Conservation (phyloP, 2,113 vertebrate genomes). For the Genyomyrus donnyi region DNA sequence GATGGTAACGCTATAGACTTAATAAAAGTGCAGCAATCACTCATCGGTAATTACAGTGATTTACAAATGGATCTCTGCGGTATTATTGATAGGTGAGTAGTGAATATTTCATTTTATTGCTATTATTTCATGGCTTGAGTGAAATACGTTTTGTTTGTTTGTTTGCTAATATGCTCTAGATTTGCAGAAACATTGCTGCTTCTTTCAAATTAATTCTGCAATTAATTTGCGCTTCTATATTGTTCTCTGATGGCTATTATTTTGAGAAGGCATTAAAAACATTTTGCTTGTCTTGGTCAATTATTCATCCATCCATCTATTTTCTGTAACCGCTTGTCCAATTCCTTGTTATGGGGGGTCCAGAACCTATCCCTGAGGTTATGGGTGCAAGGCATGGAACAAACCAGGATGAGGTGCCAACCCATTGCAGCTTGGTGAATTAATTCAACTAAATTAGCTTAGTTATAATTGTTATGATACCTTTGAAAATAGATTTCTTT, state of each 20-base stretch:
- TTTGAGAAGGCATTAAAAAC: neutral
- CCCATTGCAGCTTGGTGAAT: too few relatives aligned
- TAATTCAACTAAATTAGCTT: too few relatives aligned
- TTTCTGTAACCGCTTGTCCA: neutral
- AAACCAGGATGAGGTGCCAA: neutral
- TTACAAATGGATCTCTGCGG: slow-evolving; percentile 88
- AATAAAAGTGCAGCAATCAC: slow-evolving; percentile 75
- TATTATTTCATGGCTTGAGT: neutral
- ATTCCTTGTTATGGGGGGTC: neutral
- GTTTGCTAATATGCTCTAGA: neutral
- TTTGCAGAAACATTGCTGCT: neutral
- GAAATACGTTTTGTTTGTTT: neutral
- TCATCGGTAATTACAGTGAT: slow-evolving; percentile 80
- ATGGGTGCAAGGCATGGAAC: neutral
- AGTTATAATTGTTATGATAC: neutral
- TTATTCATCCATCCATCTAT: neutral
- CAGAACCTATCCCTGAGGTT: neutral
- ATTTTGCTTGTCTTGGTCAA: neutral
- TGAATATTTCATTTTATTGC: neutral
- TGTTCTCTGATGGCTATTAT: neutral
- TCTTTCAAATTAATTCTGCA: neutral
- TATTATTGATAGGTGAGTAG: slow-evolving; percentile 81
- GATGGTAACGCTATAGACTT: slow-evolving; percentile 66
- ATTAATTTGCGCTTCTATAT: neutral
- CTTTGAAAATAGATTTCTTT: neutral